Percentiles rank a stretch among this genome's conserved stretches.
Conservation (phyloP, 2,113 vertebrate species). For the Microcebus jonahi region DNA sequence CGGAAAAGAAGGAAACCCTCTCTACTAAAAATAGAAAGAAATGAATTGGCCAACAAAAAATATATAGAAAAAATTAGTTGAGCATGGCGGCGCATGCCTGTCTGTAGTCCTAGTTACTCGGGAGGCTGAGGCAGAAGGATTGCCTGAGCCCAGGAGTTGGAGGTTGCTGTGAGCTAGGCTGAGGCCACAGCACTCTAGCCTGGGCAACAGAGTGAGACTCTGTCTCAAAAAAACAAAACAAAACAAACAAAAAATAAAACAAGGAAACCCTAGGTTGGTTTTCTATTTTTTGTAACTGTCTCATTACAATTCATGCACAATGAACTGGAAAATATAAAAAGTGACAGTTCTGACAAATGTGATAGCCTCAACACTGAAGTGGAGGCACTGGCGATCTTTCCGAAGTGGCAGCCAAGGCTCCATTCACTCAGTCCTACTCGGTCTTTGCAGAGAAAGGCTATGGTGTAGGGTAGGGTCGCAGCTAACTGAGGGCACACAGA, state of each 20-base stretch:
- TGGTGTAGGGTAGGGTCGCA: not conserved
- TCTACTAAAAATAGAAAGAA: no score
- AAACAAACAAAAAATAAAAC: not conserved
- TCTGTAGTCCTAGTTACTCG: no score
- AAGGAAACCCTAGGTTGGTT: not conserved
- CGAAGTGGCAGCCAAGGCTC: not conserved
- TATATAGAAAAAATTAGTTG: no score
- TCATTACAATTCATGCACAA: not conserved
- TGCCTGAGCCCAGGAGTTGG: no score
- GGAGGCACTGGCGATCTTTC: not conserved
- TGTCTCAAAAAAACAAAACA: no score
- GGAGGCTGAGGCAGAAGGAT: no score
- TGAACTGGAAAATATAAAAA: conserved; percentile 1
- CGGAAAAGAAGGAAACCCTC: not conserved
- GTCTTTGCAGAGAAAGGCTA: not conserved
- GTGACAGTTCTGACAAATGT: not conserved
- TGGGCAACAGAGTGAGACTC: no score
- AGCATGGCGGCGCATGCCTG: no score
- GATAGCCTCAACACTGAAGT: not conserved
- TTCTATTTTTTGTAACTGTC: not conserved
- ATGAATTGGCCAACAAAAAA: no score
- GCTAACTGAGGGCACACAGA: not conserved
- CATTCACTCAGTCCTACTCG: not conserved
- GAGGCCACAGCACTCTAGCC: no score
- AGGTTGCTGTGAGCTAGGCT: no score